Percentiles rank a stretch among this genome's conserved stretches.
Conservation (phyloP, 2,113 vertebrate species). For the Pithys albifrons region DNA sequence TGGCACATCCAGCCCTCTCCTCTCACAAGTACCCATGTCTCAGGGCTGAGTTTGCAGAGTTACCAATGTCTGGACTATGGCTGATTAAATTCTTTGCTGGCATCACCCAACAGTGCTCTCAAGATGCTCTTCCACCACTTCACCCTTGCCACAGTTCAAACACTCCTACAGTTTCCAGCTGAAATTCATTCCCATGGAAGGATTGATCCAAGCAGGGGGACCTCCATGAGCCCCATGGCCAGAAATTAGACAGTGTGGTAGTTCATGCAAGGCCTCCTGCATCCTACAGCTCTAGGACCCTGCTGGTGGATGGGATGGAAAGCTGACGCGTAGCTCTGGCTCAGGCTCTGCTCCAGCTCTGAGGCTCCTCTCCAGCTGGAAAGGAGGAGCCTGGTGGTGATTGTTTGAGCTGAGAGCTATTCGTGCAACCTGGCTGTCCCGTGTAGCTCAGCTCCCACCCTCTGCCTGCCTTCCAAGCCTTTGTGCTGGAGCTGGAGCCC, state of each 20-base stretch:
- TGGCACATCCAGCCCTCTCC: background rate
- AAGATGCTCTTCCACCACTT: background rate
- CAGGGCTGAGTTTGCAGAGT: background rate
- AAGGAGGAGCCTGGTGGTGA: background rate
- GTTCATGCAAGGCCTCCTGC: background rate
- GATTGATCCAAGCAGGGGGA: background rate
- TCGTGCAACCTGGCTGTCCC: background rate
- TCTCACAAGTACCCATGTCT: background rate
- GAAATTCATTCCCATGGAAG: background rate
- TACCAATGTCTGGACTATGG: background rate
- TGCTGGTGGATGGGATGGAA: background rate
- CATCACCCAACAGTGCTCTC: accelerated
- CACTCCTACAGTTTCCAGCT: background rate
- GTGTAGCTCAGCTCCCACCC: background rate
- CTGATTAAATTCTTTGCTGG: background rate
- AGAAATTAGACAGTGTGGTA: background rate
- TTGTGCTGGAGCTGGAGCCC: accelerated
- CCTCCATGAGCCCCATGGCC: background rate
- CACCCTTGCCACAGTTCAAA: background rate
- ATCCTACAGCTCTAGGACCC: background rate
- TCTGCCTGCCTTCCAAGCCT: background rate
- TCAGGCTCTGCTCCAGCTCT: background rate
- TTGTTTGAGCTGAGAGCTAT: background rate
- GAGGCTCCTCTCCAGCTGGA: background rate
- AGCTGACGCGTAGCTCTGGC: background rate